Base-by-base conservation (phyloP, 1,140 invertebrate species). In the Trigoniulus corallinus region DNA sequence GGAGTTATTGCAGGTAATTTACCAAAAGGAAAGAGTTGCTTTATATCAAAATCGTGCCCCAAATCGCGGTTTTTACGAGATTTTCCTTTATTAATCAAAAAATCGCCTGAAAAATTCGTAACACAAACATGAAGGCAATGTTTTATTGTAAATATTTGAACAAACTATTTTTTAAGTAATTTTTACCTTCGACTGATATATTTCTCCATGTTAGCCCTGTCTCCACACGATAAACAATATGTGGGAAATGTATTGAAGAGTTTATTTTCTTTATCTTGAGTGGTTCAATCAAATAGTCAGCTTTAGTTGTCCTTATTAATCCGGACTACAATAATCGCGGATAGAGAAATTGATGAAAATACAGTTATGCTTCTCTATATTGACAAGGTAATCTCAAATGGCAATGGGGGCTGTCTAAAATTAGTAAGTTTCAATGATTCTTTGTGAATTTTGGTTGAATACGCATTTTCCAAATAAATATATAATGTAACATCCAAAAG, bases 281-380 rank as follows among this genome's bases (percentile, higher is more conserved):
- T 44, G 42, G 42, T 44, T 44, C 42, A 44, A 44, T 44, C 7
- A 44, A 44, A 24, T 21, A 44, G 21, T 44, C 42, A 4, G 42
- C 18, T 4, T 4, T 44, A 10, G 42, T 10, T 20, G 42, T 44
- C 18, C 42, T 4, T 20, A 44, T 44, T 44, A 44, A 24, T 7
- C 42, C 42, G 4, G 18, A 10, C 42, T 44, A 24, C 7, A 10
- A 44, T 7, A 15, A 7, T 34, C 7, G 15, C 7, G 7, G 29
- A 7, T 34, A 7, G 15, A 7, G 7, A 34, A 34, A 34, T 34
- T 34, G 15, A 34, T 34, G 7, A 7, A 34, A 34, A 34, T 7
- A 7, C 15, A 7, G 29, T 7, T 7, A 7, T 34, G 7, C 7
- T 34, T 34, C 15, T 7, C 29, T 15, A 34, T 15, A 34, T 34